Percentiles rank a stretch among this genome's conserved stretches.
These are phyloP conservation scores for Amorpha juglandis DNA, from an alignment of 2,888 invertebrate genomes.

Conservation along the genomic window DNA sequence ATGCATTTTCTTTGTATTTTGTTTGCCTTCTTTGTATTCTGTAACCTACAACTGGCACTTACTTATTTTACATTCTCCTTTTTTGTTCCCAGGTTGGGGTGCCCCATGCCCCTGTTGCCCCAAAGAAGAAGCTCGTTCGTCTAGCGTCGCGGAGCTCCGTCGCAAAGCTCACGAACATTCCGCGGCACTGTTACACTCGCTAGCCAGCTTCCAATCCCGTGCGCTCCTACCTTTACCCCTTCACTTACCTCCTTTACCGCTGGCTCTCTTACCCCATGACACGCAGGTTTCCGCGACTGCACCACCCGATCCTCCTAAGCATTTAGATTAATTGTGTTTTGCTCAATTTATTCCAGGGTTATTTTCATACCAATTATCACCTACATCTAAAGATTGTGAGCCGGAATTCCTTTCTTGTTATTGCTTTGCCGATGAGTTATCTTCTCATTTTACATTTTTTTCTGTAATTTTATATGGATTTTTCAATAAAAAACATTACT, in stretches of 20 bases:
- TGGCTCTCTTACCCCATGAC: slow-evolving; percentile 60
- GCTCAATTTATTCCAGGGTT: background rate
- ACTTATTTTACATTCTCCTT: too few relatives aligned
- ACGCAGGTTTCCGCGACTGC: slow-evolving; percentile 40
- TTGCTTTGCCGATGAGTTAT: too few relatives aligned
- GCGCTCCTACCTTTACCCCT: slow-evolving; percentile 77
- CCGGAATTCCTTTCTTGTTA: too few relatives aligned
- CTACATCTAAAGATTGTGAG: slow-evolving; percentile 31
- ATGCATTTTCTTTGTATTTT: too few relatives aligned
- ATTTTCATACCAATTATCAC: slow-evolving; percentile 29
- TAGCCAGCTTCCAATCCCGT: slow-evolving; percentile 87
- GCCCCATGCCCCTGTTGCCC: slow-evolving; percentile 92
- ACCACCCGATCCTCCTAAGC: slow-evolving; percentile 61
- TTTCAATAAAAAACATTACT: too few relatives aligned
- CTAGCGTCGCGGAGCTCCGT: slow-evolving; percentile 95
- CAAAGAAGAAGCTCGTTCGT: slow-evolving; percentile 89
- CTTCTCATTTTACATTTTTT: too few relatives aligned
- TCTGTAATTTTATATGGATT: too few relatives aligned
- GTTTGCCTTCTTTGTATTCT: too few relatives aligned
- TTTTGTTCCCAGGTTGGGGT: slow-evolving; percentile 85
- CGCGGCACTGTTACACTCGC: slow-evolving; percentile 91
- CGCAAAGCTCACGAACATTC: slow-evolving; percentile 98
- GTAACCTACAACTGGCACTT: too few relatives aligned
- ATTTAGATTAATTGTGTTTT: slow-evolving; percentile 55
- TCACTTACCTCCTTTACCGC: slow-evolving; percentile 66